Base-by-base conservation (phyloP, 92 coral and sea anemone genomes). In the Epizoanthus scotinus region DNA sequence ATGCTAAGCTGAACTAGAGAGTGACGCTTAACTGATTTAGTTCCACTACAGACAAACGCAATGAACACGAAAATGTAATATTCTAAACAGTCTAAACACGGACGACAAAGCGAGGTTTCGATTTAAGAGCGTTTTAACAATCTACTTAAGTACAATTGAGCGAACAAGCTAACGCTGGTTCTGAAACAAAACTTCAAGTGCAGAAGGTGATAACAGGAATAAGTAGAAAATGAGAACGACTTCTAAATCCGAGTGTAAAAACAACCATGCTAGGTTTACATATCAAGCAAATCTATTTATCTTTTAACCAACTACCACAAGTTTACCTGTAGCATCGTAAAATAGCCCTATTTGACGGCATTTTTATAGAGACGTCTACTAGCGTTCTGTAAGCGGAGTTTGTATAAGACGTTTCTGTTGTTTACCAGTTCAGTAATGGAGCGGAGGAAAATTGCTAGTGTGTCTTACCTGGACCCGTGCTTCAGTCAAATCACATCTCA, bases 401-500 rank as follows among this genome's bases (percentile, higher is more conserved):
- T 2, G 28, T 14, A 69, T 3, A 12, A 12, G 15, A 10, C 52
- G 12, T 2, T 3, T 2, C 15, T 10, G 15, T 47, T 47, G 52
- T 47, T 47, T 47, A 47, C 52, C 14, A 47, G 52, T 2, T 15
- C 52, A 47, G 52, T 13, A 47, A 47, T 47, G 52, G 52, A 47
- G 52, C 0, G 15, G 9, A 47, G 12, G 0, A 0, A 3, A 8
- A 6, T 1, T 10, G 1, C 9, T 47, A 60, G 24, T 15, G 14
- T 19, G 22, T 21, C 89, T 88, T 63, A 96, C 99, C 99, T 96
- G 99, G 2, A 96, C 99, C 67, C 99, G 87, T 7, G 99, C 99
- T 74, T 96, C 99, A n/a, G 99, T 96, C 24, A 96, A 82, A 84
- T 93, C 99, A 31, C 98, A 93, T 28, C 99, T 90, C 69, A 96